These are phyloP conservation scores for Genyomyrus donnyi DNA, from an alignment of 2,113 vertebrate species.

Conservation along the genomic window DNA sequence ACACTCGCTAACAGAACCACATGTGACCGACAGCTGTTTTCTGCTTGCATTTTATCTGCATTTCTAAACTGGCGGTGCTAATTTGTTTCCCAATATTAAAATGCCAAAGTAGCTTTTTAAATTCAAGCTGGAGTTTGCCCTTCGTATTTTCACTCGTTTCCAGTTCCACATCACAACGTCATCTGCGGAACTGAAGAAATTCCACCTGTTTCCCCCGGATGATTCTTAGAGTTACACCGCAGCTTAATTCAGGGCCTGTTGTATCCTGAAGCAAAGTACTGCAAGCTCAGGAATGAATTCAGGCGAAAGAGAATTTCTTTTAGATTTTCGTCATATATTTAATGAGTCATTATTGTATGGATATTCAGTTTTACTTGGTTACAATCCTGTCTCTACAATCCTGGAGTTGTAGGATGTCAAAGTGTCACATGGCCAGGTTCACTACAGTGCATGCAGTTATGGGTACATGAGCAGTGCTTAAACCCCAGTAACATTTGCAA, in stretches of 20 bases:
- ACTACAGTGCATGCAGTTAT: neutral
- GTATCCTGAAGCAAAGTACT: neutral
- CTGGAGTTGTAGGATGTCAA: neutral
- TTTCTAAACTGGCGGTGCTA: neutral
- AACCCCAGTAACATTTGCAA: neutral
- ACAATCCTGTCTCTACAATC: neutral
- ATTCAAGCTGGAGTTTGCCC: neutral
- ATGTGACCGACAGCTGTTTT: neutral
- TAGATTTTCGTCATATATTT: neutral
- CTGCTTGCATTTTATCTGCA: neutral
- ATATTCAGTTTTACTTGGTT: neutral
- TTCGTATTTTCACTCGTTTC: neutral
- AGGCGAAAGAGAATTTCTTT: neutral
- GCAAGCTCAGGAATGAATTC: neutral
- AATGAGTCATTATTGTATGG: neutral
- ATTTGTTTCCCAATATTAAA: neutral
- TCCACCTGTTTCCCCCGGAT: neutral
- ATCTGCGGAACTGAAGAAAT: neutral
- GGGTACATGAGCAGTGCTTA: neutral
- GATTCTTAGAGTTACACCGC: neutral
- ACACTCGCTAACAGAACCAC: neutral
- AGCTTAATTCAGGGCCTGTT: neutral
- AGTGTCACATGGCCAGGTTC: neutral
- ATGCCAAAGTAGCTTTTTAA: neutral
- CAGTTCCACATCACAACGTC: neutral